Conservation (phyloP, 2,113 vertebrate genomes). For the Ifrita kowaldi region DNA sequence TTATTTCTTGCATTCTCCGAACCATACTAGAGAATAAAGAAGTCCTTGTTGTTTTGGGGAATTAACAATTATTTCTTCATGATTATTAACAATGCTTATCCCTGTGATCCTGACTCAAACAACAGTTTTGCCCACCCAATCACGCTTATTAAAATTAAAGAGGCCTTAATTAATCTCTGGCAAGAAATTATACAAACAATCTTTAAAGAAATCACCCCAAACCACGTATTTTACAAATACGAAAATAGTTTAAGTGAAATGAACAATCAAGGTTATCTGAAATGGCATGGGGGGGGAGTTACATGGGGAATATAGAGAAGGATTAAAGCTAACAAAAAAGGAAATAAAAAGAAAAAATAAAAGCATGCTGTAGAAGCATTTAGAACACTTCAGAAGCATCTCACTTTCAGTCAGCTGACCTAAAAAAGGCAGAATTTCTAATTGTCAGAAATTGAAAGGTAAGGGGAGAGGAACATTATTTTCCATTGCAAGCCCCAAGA, state of each 20-base stretch:
- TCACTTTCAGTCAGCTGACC: neutral
- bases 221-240: neutral
- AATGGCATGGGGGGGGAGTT: neutral
- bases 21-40: neutral
- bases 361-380: neutral
- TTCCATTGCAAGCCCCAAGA: slow-evolving; percentile 21
- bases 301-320: neutral
- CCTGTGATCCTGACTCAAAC: neutral
- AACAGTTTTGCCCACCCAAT: neutral
- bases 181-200: neutral
- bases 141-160: neutral
- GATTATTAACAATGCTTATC: neutral
- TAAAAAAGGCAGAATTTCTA: slow-evolving; percentile 4
- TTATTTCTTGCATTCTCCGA: neutral
- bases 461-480: neutral
- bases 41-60: neutral
- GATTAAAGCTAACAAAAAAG: neutral
- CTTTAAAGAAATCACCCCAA: neutral
- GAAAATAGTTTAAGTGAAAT: neutral
- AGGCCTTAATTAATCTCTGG: neutral
- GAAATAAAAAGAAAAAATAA: neutral
- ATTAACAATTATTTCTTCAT: neutral
- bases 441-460: slow-evolving; percentile 6
- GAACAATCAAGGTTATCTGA: neutral
- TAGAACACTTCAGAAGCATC: neutral